Evolutionary conservation across 1,140 invertebrate species (phyloP).

Genomic region (Babylonia areolata): DNA sequence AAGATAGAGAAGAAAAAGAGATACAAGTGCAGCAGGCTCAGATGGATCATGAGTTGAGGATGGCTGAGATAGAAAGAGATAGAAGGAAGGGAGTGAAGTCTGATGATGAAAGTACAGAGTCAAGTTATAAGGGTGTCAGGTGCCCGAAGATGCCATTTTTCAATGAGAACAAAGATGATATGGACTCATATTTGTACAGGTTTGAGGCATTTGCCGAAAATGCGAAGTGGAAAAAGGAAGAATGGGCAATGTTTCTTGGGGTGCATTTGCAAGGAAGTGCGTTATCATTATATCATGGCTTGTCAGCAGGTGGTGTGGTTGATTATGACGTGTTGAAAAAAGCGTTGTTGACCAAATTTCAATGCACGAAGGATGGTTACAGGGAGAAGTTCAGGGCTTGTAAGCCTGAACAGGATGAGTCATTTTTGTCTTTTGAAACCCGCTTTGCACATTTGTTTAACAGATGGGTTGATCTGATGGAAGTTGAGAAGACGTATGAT

Average conservation of each 20-base stretch:
- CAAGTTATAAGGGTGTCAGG: too few species aligned
- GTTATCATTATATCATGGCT: not conserved
- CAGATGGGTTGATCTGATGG: not conserved
- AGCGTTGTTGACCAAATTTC: not conserved
- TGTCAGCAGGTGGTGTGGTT: not conserved
- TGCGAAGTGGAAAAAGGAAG: not conserved
- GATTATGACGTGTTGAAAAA: not conserved
- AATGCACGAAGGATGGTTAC: constrained; percentile 7
- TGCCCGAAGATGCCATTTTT: constrained; percentile 8
- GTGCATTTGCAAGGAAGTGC: not conserved
- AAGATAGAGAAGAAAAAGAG: too few species aligned
- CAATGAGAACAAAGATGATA: constrained; percentile 1
- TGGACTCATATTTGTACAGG: not conserved
- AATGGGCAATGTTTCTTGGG: not conserved
- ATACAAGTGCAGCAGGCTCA: too few species aligned
- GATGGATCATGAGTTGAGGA: too few species aligned
- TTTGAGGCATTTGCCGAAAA: not conserved
- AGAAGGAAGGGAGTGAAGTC: too few species aligned
- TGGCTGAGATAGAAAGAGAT: too few species aligned
- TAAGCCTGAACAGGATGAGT: not conserved
- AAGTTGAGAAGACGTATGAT: not conserved
- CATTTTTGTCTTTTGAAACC: not conserved
- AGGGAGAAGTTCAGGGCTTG: not conserved
- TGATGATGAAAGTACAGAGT: too few species aligned
- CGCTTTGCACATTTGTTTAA: not conserved